phyloP scores from a whole-genome alignment of 2,797 vertebrate genomes.

The Phrynocephalus vlangalii region DNA sequence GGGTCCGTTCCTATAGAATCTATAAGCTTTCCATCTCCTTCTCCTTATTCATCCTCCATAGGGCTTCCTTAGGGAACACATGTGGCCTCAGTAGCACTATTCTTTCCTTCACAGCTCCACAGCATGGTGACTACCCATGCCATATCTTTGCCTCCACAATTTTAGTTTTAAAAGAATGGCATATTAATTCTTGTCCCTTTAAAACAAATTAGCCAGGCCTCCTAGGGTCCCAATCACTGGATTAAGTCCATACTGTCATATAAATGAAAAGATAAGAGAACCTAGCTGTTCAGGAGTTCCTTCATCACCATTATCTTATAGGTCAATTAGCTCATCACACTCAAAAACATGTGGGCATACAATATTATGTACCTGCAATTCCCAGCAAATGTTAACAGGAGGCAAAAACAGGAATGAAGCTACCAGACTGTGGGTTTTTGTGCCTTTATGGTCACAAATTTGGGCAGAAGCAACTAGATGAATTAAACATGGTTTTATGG shows the following conservation, averaged over 20 bases:
- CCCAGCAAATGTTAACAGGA: conserved; percentile 8
- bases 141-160: neutral
- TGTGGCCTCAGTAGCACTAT: too few species aligned
- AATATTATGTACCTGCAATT: neutral
- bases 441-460: neutral
- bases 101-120: too few species aligned
- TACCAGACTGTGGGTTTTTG: neutral
- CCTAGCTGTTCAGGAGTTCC: neutral
- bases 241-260: neutral
- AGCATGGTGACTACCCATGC: too few species aligned
- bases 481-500: neutral
- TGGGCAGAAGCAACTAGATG: neutral
- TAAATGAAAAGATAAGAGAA: neutral
- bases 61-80: too few species aligned
- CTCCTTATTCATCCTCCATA: too few species aligned
- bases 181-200: neutral
- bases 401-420: neutral
- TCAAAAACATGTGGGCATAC: neutral
- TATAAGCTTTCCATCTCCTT: too few species aligned
- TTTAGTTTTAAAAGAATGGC: neutral
- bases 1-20: neutral
- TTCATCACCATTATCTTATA: neutral
- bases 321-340: neutral
- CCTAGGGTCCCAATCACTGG: neutral
- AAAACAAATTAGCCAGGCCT: neutral